Percentiles rank a stretch among this genome's conserved stretches.
Evolutionary conservation across 2,113 vertebrate genomes (phyloP).

Genomic region (Saccopteryx leptura): DNA sequence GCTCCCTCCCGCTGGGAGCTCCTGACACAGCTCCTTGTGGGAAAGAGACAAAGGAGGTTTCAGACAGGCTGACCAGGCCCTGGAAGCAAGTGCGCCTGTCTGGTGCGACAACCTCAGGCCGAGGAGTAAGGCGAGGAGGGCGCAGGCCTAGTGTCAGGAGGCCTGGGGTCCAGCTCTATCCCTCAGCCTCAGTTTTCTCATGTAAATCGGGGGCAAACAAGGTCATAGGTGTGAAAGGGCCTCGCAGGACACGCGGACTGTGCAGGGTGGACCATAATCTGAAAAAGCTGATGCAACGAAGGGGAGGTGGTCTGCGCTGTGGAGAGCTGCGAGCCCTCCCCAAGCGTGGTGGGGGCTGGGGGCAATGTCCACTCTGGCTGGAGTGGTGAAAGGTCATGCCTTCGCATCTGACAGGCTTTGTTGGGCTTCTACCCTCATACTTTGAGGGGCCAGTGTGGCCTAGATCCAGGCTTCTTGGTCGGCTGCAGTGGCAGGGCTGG

Average conservation of each 20-base stretch:
- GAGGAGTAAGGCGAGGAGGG: background rate
- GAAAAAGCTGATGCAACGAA: background rate
- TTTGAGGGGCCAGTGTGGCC: background rate
- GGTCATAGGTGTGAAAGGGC: background rate
- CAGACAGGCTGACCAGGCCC: accelerated
- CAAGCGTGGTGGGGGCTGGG: background rate
- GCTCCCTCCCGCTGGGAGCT: background rate
- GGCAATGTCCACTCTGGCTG: background rate
- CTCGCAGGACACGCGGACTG: background rate
- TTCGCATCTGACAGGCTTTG: background rate
- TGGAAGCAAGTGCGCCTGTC: background rate
- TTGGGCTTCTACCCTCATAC: background rate
- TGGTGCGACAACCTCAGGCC: too few species aligned
- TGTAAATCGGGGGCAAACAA: background rate
- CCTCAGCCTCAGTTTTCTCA: background rate
- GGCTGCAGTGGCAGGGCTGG: accelerated
- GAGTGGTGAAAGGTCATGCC: background rate
- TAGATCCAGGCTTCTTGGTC: background rate
- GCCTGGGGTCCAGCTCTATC: background rate
- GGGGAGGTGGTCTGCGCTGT: accelerated
- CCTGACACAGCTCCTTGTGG: background rate
- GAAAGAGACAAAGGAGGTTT: background rate
- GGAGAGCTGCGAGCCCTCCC: background rate
- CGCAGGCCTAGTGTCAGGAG: background rate
- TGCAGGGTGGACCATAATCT: background rate